Percentiles rank a stretch among this genome's conserved stretches.
phyloP scores from a whole-genome alignment of 2,797 vertebrate species.

The Gallinago solitaria region DNA sequence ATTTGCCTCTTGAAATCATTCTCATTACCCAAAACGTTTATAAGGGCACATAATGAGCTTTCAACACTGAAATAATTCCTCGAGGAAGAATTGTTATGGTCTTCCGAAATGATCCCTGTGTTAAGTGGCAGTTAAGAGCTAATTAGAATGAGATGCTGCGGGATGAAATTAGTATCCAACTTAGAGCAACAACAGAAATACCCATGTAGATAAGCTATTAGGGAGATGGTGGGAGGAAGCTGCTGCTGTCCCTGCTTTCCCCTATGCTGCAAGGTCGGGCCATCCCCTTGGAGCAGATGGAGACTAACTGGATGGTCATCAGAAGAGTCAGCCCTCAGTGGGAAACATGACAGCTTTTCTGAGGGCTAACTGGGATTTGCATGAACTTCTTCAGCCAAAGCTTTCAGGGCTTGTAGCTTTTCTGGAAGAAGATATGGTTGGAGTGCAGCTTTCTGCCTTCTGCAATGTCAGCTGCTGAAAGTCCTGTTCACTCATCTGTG shows the following conservation, averaged over 20 bases:
- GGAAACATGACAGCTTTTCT: not conserved
- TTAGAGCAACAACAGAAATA: not conserved
- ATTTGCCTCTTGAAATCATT: not conserved
- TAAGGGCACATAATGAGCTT: not conserved
- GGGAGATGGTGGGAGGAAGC: not conserved
- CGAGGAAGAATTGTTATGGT: not conserved
- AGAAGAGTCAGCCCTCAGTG: not conserved
- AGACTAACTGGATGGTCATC: not conserved
- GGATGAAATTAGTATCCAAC: slow-evolving; percentile 17
- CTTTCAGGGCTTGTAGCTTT: not conserved
- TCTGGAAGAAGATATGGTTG: not conserved
- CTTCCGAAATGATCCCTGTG: not conserved
- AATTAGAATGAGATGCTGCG: slow-evolving; percentile 7
- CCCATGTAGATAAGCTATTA: not conserved
- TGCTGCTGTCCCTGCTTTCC: too few relatives aligned
- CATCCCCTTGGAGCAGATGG: not conserved
- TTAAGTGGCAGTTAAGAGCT: slow-evolving; percentile 50
- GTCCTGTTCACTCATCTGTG: fast-evolving
- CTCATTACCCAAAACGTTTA: not conserved
- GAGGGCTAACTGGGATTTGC: not conserved
- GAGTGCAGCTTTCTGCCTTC: not conserved
- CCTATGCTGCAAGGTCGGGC: not conserved
- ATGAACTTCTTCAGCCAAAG: not conserved
- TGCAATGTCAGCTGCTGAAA: not conserved
- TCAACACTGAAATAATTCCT: not conserved